Evolutionary conservation across 2,888 invertebrate genomes (phyloP).

Genomic region (Rhagonycha fulva): DNA sequence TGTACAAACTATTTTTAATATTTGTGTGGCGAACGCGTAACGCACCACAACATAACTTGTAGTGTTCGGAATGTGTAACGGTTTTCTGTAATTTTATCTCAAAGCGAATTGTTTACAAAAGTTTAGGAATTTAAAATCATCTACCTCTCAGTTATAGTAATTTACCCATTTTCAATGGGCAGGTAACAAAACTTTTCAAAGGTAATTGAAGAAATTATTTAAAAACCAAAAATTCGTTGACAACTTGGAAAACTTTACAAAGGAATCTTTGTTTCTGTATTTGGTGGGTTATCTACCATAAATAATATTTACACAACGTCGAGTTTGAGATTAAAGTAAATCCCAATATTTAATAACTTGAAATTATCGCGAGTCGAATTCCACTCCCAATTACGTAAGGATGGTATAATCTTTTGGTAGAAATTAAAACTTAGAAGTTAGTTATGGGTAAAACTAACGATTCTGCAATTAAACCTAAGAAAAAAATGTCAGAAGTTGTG

Average conservation of each 20-base stretch:
- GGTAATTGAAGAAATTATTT: neutral
- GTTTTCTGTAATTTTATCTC: neutral
- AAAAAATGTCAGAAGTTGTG: slow-evolving; percentile 50
- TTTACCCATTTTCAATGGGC: neutral
- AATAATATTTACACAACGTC: neutral
- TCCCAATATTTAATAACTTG: neutral
- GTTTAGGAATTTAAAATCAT: neutral
- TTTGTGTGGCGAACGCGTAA: neutral
- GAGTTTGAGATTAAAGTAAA: neutral
- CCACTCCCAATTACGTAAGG: neutral
- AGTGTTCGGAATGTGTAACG: neutral
- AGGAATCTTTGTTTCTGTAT: neutral
- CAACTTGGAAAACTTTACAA: neutral
- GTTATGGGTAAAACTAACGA: slow-evolving; percentile 49
- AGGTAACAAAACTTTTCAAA: neutral
- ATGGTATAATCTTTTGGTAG: neutral
- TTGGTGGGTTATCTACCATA: neutral
- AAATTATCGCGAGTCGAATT: neutral
- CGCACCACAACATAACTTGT: neutral
- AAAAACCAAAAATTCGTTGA: neutral
- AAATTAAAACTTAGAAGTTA: neutral
- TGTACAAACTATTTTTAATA: neutral
- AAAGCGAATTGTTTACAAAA: neutral
- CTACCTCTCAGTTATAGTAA: neutral
- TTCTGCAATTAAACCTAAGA: slow-evolving; percentile 26